phyloP scores from a whole-genome alignment of 2,113 vertebrate genomes.

The Ondatra zibethicus region DNA sequence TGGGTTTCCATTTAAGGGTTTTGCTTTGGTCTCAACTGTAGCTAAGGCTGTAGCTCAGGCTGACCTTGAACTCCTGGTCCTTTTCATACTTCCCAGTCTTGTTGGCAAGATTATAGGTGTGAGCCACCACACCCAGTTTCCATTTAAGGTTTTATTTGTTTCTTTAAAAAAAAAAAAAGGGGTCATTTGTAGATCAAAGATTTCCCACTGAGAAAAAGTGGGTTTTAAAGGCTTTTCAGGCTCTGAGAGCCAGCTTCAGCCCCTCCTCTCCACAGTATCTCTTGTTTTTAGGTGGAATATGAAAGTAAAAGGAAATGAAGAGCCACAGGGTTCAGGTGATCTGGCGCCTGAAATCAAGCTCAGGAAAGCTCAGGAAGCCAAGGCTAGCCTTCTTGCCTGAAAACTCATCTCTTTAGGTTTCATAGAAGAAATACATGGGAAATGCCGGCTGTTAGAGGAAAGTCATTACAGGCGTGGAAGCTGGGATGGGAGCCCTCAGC shows the following conservation, averaged over 20 bases:
- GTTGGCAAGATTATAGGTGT: not conserved
- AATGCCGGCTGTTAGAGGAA: not conserved
- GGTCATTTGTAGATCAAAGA: not conserved
- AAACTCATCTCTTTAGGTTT: not conserved
- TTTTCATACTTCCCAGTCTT: not conserved
- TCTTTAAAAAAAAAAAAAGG: not conserved
- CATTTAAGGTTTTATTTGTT: slow-evolving; percentile 3
- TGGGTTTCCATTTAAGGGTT: not conserved
- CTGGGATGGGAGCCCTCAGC: not conserved
- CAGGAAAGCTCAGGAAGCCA: not conserved
- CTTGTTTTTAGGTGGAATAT: not conserved
- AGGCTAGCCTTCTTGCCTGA: not conserved
- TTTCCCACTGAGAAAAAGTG: not conserved
- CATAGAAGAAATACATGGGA: not conserved
- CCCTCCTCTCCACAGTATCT: not conserved
- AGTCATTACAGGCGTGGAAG: not conserved
- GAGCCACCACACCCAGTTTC: not conserved
- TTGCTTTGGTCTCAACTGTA: not conserved
- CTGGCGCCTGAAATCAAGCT: not conserved
- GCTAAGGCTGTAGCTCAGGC: not conserved
- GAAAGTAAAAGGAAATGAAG: not conserved
- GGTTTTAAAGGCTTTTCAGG: slow-evolving; percentile 25
- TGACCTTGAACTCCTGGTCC: not conserved
- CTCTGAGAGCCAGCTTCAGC: not conserved
- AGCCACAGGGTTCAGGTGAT: not conserved